phyloP scores from a whole-genome alignment of 2,113 vertebrate genomes.

The Phylloscopus trochilus region DNA sequence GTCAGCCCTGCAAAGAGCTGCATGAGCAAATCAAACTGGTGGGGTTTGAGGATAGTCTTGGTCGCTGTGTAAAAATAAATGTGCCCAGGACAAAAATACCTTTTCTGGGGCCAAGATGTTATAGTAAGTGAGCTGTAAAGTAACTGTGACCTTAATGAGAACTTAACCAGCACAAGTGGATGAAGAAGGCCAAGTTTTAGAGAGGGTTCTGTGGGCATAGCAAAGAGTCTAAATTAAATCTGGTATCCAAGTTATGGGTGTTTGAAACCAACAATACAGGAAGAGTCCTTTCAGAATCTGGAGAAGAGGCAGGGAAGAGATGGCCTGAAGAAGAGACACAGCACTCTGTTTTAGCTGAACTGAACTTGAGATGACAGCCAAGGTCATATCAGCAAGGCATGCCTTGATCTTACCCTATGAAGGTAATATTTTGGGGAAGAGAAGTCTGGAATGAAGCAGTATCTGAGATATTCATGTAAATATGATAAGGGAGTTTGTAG shows the following conservation, averaged over 20 bases:
- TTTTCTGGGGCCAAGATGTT: slow-evolving; percentile 9
- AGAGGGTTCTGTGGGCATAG: neutral
- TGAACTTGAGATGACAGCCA: neutral
- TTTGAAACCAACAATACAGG: neutral
- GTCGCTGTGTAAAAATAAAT: neutral
- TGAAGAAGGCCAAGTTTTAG: neutral
- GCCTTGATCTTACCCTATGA: neutral
- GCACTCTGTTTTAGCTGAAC: neutral
- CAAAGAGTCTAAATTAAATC: neutral
- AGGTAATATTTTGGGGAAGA: neutral
- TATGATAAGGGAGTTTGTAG: neutral
- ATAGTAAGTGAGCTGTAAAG: neutral
- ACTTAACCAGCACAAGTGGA: neutral
- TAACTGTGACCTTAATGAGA: slow-evolving; percentile 12
- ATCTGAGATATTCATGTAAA: neutral
- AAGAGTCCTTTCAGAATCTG: neutral
- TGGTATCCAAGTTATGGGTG: neutral
- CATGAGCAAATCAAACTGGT: neutral
- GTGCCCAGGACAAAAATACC: neutral
- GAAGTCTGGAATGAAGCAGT: neutral
- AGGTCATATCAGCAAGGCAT: neutral
- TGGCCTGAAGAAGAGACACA: fast-evolving
- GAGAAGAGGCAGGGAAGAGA: neutral
- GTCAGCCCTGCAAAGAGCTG: neutral
- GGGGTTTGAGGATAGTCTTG: neutral